Conservation (phyloP, 1,140 invertebrate species). For the Plectrocnemia conspersa region DNA sequence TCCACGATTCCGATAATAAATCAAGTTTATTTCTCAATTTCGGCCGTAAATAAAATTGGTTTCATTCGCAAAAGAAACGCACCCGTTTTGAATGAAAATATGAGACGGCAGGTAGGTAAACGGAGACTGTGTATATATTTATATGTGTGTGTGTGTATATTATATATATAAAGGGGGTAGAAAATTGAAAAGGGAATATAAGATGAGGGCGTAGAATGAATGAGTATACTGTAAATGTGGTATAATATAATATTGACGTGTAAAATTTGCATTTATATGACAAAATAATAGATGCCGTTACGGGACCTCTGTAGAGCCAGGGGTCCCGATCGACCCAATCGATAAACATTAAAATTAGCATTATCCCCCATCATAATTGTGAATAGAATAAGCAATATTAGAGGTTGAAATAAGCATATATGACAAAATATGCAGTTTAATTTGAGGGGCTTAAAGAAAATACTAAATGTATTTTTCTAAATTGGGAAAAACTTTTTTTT, state of each 20-base stretch:
- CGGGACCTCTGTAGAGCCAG: not conserved
- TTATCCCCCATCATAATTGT: slow-evolving; percentile 7
- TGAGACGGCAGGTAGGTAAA: too few relatives aligned
- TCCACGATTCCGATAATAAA: too few relatives aligned
- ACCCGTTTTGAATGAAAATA: too few relatives aligned
- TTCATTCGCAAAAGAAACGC: too few relatives aligned
- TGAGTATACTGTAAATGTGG: slow-evolving; percentile 14
- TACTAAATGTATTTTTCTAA: not conserved
- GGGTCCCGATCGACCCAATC: slow-evolving; percentile 1
- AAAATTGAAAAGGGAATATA: slow-evolving; percentile 7
- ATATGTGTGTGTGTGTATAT: too few relatives aligned
- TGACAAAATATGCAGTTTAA: not conserved
- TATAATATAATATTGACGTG: slow-evolving; percentile 23
- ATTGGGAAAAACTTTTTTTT: not conserved
- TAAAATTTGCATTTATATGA: slow-evolving; percentile 24
- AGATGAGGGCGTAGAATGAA: not conserved
- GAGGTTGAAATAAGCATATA: slow-evolving; percentile 3
- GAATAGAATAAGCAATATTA: too few relatives aligned
- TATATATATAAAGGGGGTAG: too few relatives aligned
- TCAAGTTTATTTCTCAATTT: too few relatives aligned
- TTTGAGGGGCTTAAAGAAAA: not conserved
- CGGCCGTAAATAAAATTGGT: too few relatives aligned
- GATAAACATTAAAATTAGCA: slow-evolving; percentile 9
- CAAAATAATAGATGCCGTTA: slow-evolving; percentile 21
- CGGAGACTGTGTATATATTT: too few relatives aligned